Percentiles rank a stretch among this genome's conserved stretches.
These are phyloP conservation scores for Ophthalmolycus amberensis DNA, from an alignment of 2,113 vertebrate species.

Conservation along the genomic window DNA sequence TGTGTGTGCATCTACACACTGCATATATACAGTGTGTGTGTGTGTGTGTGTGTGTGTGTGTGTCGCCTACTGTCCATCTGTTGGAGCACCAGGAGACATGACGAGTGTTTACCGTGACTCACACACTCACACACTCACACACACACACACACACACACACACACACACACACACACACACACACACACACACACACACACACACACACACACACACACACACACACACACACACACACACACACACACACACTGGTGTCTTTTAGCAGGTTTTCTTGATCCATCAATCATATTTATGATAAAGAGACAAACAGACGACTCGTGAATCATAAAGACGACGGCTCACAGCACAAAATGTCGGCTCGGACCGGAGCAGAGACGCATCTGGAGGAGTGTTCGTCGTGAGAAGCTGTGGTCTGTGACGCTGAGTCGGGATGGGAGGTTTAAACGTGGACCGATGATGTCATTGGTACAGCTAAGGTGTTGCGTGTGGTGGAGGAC, in stretches of 20 bases:
- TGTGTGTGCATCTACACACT: too few relatives aligned
- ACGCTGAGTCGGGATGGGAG: too few relatives aligned
- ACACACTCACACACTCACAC: too few relatives aligned
- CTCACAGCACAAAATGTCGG: too few relatives aligned
- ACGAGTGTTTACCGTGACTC: neutral
- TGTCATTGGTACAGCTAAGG: too few relatives aligned
- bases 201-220: neutral
- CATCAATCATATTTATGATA: conserved; percentile 2
- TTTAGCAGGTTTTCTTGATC: neutral
- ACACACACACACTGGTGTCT: neutral
- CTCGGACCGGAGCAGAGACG: too few relatives aligned
- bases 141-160: neutral
- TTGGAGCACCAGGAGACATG: neutral
- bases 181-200: neutral
- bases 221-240: neutral
- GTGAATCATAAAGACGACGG: neutral
- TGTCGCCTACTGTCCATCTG: conserved; percentile 59
- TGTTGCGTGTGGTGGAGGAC: too few relatives aligned
- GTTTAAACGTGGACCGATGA: too few relatives aligned
- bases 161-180: neutral
- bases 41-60: conserved; percentile 49
- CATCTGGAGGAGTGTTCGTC: too few relatives aligned
- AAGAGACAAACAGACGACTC: neutral
- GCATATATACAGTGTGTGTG: neutral
- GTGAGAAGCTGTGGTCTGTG: too few relatives aligned